A percentile compares a stretch with the other conserved stretches of the same genome.
Evolutionary conservation across 2,888 invertebrate species (phyloP).

Genomic region (Cerceris rybyensis): DNA sequence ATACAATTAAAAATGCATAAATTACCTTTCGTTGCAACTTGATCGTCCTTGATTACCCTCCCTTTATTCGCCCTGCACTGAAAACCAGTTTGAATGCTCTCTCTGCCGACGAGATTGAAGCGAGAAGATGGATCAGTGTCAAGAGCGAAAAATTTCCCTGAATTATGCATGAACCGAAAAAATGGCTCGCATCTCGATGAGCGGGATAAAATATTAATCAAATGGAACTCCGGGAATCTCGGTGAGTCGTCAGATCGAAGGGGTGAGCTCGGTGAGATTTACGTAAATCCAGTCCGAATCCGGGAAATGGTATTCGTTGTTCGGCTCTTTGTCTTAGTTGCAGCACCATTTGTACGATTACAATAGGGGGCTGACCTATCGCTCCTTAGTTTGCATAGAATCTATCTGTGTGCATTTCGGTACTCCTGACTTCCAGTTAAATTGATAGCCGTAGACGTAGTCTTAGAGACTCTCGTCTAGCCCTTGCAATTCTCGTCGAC

Average conservation of each 20-base stretch:
- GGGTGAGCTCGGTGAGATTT: background rate
- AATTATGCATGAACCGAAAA: background rate
- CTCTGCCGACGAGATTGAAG: background rate
- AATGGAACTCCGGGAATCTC: background rate
- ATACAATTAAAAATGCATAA: no score
- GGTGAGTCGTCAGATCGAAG: background rate
- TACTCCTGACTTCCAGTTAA: constrained; percentile 12
- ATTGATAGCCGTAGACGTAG: constrained; percentile 1
- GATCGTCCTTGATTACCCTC: no score
- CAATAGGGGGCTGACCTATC: constrained; percentile 40
- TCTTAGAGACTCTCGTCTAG: constrained; percentile 6
- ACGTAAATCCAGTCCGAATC: background rate
- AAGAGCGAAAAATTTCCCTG: background rate
- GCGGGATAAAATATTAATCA: background rate
- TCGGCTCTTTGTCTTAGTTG: constrained; percentile 23
- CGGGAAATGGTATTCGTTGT: constrained; percentile 26
- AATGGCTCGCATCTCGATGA: background rate
- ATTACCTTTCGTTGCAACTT: no score
- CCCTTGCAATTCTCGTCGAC: constrained; percentile 16
- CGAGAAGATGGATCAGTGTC: background rate
- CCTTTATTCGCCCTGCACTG: no score
- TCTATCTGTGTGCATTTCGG: constrained; percentile 25
- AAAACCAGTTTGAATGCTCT: no score
- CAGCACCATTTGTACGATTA: constrained; percentile 27
- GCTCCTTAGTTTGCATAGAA: constrained; percentile 46